Evolutionary conservation across 2,113 vertebrate genomes (phyloP), one percentile per base, ranked within the genome.

Genomic region (Felis chaus): DNA sequence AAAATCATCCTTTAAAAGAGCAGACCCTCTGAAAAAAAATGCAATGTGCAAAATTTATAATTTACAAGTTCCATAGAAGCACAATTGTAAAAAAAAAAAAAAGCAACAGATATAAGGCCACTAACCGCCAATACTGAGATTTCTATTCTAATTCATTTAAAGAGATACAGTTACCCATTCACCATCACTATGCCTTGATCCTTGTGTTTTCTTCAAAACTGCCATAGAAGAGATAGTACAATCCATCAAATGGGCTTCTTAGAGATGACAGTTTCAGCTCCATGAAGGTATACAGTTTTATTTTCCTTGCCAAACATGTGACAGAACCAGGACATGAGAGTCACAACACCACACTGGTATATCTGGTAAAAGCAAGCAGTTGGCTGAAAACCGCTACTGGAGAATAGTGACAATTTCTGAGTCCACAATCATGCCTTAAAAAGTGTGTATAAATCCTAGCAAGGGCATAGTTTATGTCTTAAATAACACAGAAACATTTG

Each of bases 301-400:
- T 95, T 94, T 61, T 94, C 92, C 84, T 97, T 96, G 71, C 76
- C 95, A 95, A 94, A 97, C 87, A 95, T 92, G 48, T 94, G 88
- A 69, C 71, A 97, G 66, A 48, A 96, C 81, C 88, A 94, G 86
- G 94, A 92, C 55, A 12, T 23, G 39, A 92, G 65, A 86, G 71
- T 97, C 94, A 84, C 50, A 89, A 33, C 86, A 93, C 74, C 86
- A 92, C 69, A 95, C 50, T 93, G 92, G 93, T 65, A 76, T 82
- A 95, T 88, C 90, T 94, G 92, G 57, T 81, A 68, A 95, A 96
- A 96, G 95, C 91, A 85, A 97, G 94, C 76, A 92, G 87, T 91
- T 0, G 1, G 66, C 94, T 95, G 63, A 50, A 96, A 89, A 85
- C 53, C 55, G 63, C 0, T 5, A 69, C 89, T 33, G 68, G 90